Base-by-base conservation (phyloP, 1,140 invertebrate genomes). In the Dolichoris vasculosae region DNA sequence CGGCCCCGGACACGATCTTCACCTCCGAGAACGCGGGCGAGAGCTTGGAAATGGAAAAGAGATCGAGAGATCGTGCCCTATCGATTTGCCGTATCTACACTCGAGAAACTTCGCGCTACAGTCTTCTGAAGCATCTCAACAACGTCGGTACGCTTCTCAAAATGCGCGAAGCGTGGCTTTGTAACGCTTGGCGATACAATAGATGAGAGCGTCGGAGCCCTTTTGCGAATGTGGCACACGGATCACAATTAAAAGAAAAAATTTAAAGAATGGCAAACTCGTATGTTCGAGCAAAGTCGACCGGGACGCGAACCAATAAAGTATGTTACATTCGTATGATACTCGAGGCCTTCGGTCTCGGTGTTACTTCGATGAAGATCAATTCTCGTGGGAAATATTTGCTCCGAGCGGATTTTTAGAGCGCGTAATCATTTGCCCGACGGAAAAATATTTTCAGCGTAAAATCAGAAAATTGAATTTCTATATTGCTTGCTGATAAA, bases 101-200 rank as follows among this genome's bases (percentile, higher is more conserved):
- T 86, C 93, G 94, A 88, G 94, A 94, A 86, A 94, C 94, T 43
- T 94, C 95, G 7, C 94, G 97, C 87, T 98, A 97, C 91, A 95
- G 95, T 87, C 94, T 97, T 82, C 94, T 96, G 82, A 95, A 96
- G 71, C 96, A 97, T 89, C 94, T 98, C 81, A 95, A 95, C 89
- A 95, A 96, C 87, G 97, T 98, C 86, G 97, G 95, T 95, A 92
- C 89, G 90, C 77, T 69, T 69, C 59, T 13, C 30, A 30, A 11
- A n/a, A 3, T 11, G 46, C 4, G 11, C 43, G 26, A 1, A 11
- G 3, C 38, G 2, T 30, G 48, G 76, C 43, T 35, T 59, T 78
- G 32, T 78, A 26, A 4, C 38, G 20, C 15, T 13, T 26, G 0
- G 35, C 2, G 11, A 40, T 20, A 71, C 67, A 71, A 71, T 71